phyloP scores from a whole-genome alignment of 2,797 vertebrate genomes.

The Macropodus opercularis region DNA sequence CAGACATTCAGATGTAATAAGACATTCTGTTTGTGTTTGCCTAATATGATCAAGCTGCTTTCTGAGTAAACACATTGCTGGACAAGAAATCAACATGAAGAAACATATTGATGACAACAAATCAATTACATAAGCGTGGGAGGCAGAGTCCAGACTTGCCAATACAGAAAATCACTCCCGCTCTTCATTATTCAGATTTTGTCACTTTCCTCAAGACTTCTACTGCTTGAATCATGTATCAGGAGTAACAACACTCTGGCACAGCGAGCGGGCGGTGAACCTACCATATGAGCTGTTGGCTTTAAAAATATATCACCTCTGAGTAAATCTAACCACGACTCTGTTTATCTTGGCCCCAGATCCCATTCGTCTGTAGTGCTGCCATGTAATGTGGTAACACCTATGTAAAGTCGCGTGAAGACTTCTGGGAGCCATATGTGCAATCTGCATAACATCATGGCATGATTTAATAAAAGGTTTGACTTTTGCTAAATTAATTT shows the following conservation, averaged over 20 bases:
- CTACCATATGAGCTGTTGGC: constrained; percentile 28
- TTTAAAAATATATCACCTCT: constrained; percentile 60
- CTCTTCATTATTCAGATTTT: constrained; percentile 9
- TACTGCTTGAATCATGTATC: constrained; percentile 25
- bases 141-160: constrained; percentile 1
- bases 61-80: neutral
- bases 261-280: constrained; percentile 14
- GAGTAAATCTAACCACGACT: constrained; percentile 58
- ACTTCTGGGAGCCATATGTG: constrained; percentile 70
- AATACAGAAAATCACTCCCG: constrained; percentile 13
- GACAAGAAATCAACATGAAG: neutral
- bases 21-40: neutral
- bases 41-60: neutral
- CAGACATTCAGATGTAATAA: neutral
- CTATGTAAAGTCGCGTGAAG: constrained; percentile 60
- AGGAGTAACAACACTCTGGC: constrained; percentile 28
- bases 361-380: constrained; percentile 45
- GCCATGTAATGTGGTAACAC: constrained; percentile 73
- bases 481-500: constrained; percentile 65
- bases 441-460: constrained; percentile 56
- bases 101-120: neutral
- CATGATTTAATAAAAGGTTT: constrained; percentile 56
- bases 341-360: constrained; percentile 60
- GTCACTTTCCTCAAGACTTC: constrained; percentile 24
- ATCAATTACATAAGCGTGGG: neutral